Evolutionary conservation across 1,140 invertebrate genomes (phyloP).

Genomic region (Ditylenchus dipsaci): DNA sequence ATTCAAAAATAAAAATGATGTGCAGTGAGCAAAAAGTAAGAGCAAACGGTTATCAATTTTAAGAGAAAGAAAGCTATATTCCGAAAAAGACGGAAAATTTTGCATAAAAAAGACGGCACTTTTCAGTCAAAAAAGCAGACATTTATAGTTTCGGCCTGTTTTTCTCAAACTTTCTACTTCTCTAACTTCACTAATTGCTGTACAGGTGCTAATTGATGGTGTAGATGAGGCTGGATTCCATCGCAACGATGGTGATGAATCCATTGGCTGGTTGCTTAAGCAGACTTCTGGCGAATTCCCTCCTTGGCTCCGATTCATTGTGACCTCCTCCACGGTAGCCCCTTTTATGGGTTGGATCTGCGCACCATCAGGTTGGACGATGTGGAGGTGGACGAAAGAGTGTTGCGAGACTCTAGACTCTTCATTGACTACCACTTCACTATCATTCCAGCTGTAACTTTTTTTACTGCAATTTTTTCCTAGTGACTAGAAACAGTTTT

Average conservation of each 20-base stretch:
- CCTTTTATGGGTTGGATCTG: neutral
- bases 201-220: slow-evolving; percentile 23
- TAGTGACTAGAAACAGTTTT: neutral
- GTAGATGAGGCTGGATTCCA: slow-evolving; percentile 42
- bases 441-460: slow-evolving; percentile 66
- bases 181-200: no score
- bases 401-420: slow-evolving; percentile 65
- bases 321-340: slow-evolving; percentile 19
- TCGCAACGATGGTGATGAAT: slow-evolving; percentile 40
- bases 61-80: no score
- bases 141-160: no score
- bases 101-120: no score
- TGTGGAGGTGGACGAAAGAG: slow-evolving; percentile 41
- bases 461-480: neutral
- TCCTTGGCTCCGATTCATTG: slow-evolving; percentile 27
- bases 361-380: slow-evolving; percentile 37
- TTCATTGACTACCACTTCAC: slow-evolving; percentile 72
- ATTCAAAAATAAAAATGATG: no score
- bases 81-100: no score
- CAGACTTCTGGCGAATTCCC: slow-evolving; percentile 16
- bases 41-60: no score
- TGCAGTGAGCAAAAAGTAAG: no score
- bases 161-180: no score
- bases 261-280: slow-evolving; percentile 35
- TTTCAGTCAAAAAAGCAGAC: no score